Evolutionary conservation across 2,113 vertebrate genomes (phyloP).

Genomic region (Helogale parvula): DNA sequence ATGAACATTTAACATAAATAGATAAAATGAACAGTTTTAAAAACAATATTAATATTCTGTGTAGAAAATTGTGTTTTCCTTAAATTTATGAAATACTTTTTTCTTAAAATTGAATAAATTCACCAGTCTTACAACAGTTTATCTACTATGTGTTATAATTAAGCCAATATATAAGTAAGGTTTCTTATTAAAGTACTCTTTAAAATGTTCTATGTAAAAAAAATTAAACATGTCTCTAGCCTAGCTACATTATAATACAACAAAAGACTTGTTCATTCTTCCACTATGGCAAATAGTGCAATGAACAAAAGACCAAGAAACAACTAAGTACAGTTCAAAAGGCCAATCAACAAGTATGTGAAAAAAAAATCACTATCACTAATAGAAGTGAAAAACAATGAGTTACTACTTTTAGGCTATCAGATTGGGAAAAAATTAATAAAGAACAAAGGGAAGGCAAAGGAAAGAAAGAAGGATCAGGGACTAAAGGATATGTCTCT

Average conservation of each 20-base stretch:
- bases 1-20: background rate
- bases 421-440: background rate
- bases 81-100: constrained; percentile 35
- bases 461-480: background rate
- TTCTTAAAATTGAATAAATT: background rate
- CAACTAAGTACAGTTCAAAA: background rate
- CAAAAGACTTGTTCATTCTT: background rate
- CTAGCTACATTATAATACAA: background rate
- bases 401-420: background rate
- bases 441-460: background rate
- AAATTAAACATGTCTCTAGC: background rate
- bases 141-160: background rate
- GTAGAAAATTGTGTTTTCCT: background rate
- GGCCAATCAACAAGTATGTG: background rate
- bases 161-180: background rate
- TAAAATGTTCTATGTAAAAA: background rate
- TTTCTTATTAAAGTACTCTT: background rate
- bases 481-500: background rate
- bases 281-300: background rate
- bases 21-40: background rate
- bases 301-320: background rate
- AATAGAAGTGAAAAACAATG: background rate
- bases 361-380: background rate
- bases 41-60: background rate
- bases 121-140: background rate